Evolutionary conservation across 2,888 invertebrate genomes (phyloP).

Genomic region (Drosophila prolongata): DNA sequence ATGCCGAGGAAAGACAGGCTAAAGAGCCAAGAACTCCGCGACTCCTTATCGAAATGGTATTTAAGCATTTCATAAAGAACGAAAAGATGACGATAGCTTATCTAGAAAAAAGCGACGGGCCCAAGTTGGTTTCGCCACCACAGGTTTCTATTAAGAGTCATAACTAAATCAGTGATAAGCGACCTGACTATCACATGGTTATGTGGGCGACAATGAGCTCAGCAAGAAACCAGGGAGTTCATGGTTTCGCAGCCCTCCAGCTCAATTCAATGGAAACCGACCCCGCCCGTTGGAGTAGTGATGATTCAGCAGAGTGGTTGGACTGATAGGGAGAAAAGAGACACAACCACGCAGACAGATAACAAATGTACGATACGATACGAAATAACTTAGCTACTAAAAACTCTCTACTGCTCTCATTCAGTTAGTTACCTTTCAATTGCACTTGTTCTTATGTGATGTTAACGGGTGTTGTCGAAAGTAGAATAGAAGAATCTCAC

Average conservation of each 20-base stretch:
- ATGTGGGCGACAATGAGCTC: constrained; percentile 20
- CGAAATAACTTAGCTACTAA: constrained; percentile 3
- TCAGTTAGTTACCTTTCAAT: constrained; percentile 10
- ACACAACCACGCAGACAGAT: constrained; percentile 17
- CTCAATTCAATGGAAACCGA: neutral
- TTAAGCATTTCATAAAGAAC: constrained; percentile 54
- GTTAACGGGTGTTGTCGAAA: constrained; percentile 73
- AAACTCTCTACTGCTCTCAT: neutral
- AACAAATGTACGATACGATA: constrained; percentile 4
- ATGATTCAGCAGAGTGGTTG: constrained; percentile 18
- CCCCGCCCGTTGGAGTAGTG: constrained; percentile 11
- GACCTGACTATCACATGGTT: constrained; percentile 28
- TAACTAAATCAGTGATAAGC: constrained; percentile 12
- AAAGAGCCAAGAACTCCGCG: neutral
- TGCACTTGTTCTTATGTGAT: constrained; percentile 7
- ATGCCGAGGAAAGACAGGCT: neutral
- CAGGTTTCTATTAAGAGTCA: constrained; percentile 44
- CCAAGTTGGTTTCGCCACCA: constrained; percentile 57
- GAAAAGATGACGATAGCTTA: constrained; percentile 49
- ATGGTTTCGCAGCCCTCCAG: neutral
- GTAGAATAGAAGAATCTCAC: constrained; percentile 81
- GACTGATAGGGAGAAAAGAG: constrained; percentile 4
- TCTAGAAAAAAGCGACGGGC: constrained; percentile 35
- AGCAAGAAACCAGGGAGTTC: neutral
- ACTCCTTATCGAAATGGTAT: constrained; percentile 45